phyloP scores from a whole-genome alignment of 2,113 vertebrate species.

The Antechinus flavipes region DNA sequence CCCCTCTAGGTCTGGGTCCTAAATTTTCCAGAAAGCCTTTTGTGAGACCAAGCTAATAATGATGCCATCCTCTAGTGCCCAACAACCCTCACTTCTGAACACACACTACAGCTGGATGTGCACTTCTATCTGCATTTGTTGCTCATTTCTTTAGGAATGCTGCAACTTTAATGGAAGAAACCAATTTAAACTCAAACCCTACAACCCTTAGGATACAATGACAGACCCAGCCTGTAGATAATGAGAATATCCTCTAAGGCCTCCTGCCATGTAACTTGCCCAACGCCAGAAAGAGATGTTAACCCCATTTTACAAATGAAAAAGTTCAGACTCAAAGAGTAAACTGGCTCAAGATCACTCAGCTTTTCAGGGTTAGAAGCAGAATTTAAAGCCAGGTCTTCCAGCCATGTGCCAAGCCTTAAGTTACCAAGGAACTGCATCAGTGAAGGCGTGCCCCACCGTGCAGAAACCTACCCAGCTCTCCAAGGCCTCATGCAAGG shows the following conservation, averaged over 20 bases:
- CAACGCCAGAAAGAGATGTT: not conserved
- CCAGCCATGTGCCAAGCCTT: not conserved
- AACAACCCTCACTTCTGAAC: not conserved
- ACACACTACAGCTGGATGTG: not conserved
- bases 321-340: not conserved
- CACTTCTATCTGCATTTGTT: not conserved
- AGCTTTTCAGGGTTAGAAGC: not conserved
- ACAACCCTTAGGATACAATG: not conserved
- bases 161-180: not conserved
- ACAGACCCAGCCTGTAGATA: not conserved
- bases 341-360: not conserved
- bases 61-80: not conserved
- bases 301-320: not conserved
- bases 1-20: not conserved
- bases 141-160: not conserved
- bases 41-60: not conserved
- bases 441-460: not conserved
- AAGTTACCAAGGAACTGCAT: not conserved
- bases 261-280: not conserved
- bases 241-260: not conserved
- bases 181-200: not conserved
- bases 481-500: not conserved
- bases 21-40: not conserved
- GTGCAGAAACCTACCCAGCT: not conserved
- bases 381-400: not conserved